phyloP scores from a whole-genome alignment of 2,888 invertebrate species.

The Lypha dubia region DNA sequence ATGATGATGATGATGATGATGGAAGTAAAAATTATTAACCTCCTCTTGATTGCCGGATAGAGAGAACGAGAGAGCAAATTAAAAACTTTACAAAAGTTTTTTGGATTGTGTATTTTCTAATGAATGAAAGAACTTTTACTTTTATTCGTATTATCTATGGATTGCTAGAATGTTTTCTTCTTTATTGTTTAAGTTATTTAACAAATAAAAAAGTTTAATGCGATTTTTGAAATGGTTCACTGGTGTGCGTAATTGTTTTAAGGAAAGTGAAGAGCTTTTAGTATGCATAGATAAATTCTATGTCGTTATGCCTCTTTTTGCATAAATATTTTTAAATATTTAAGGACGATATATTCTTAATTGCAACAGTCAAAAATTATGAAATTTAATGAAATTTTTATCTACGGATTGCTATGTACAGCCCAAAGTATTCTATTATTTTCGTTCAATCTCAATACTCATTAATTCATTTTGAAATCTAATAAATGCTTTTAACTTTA shows the following conservation, averaged over 20 bases:
- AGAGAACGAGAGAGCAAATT: not conserved
- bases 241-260: slow-evolving; percentile 36
- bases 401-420: not conserved
- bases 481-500: slow-evolving; percentile 12
- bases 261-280: not conserved
- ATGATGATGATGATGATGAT: slow-evolving; percentile 4
- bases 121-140: slow-evolving; percentile 16
- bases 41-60: slow-evolving; percentile 12
- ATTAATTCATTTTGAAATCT: slow-evolving; percentile 38
- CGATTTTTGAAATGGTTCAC: slow-evolving; percentile 11
- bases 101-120: slow-evolving; percentile 5
- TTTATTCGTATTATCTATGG: slow-evolving; percentile 22
- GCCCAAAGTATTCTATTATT: not conserved
- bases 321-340: not conserved
- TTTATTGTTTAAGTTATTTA: slow-evolving; percentile 10
- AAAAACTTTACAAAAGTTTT: slow-evolving; percentile 28
- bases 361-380: too few species aligned
- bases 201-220: slow-evolving; percentile 44
- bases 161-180: not conserved
- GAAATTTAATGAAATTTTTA: not conserved
- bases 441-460: slow-evolving; percentile 10
- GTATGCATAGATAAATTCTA: slow-evolving; percentile 4
- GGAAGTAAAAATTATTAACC: slow-evolving; percentile 29
- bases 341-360: not conserved
- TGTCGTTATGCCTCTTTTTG: not conserved